Conservation (phyloP, 2,888 invertebrate genomes). For the Seira sanloemensis region DNA sequence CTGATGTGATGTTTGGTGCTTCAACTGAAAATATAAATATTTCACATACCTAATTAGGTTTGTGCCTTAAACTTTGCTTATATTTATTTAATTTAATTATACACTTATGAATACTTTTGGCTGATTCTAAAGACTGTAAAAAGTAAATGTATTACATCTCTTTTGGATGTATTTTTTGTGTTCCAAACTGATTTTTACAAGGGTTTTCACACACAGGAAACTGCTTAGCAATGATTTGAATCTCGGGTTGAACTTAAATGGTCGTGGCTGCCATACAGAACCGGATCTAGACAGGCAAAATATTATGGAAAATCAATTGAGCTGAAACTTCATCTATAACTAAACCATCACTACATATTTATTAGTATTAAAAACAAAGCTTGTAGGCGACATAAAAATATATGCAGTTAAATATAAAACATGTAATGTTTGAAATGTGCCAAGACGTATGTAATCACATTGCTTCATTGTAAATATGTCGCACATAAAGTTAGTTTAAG, state of each 20-base stretch:
- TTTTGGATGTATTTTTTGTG: not conserved
- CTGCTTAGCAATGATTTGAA: constrained; percentile 69
- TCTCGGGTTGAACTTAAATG: constrained; percentile 70
- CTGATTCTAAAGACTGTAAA: no score
- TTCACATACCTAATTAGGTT: no score
- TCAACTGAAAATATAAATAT: no score
- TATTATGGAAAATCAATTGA: no score
- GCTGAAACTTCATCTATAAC: no score
- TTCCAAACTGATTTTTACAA: not conserved
- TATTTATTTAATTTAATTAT: no score
- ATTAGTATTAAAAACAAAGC: not conserved
- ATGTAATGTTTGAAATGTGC: not conserved
- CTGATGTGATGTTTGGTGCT: no score
- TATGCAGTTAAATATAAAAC: not conserved
- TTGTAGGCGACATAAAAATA: not conserved
- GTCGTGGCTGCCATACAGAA: constrained; percentile 72
- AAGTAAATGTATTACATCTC: not conserved
- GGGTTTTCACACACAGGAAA: not conserved
- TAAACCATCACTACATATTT: no score
- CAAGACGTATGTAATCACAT: not conserved
- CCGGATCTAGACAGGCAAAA: constrained; percentile 68
- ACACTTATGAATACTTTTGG: no score
- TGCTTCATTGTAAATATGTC: not conserved
- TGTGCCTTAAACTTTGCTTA: no score
- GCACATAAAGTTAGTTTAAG: not conserved